These are phyloP conservation scores for Papilio protenor DNA, from an alignment of 2,888 invertebrate genomes.

Conservation along the genomic window DNA sequence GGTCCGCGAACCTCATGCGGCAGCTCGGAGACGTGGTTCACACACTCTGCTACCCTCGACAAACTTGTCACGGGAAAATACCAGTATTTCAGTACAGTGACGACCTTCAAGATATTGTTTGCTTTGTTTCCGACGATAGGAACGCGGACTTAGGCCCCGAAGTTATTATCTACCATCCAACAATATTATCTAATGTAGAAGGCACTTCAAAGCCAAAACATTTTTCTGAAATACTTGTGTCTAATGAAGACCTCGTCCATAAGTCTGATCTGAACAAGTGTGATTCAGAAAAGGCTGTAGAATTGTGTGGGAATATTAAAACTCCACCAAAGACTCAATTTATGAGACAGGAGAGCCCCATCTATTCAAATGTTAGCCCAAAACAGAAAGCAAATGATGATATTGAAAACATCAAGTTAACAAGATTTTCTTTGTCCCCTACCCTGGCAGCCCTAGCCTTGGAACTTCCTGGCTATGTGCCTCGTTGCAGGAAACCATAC, in stretches of 20 bases:
- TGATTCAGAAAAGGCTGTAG: slow-evolving; percentile 77
- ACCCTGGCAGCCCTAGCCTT: slow-evolving; percentile 77
- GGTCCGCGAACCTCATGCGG: slow-evolving; percentile 56
- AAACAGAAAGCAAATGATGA: slow-evolving; percentile 54
- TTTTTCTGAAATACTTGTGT: slow-evolving; percentile 64
- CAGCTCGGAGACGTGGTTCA: slow-evolving; percentile 69
- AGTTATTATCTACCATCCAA: slow-evolving; percentile 77
- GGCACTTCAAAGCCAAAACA: slow-evolving; percentile 55
- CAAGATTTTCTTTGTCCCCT: slow-evolving; percentile 67
- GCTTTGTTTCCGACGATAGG: slow-evolving; percentile 68
- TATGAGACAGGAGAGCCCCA: slow-evolving; percentile 64
- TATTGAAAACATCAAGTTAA: slow-evolving; percentile 53
- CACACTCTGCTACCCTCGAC: slow-evolving; percentile 58
- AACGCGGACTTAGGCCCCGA: slow-evolving; percentile 67
- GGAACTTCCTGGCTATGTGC: slow-evolving; percentile 79
- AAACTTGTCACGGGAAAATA: slow-evolving; percentile 54
- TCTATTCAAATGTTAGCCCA: slow-evolving; percentile 71
- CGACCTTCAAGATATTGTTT: slow-evolving; percentile 70
- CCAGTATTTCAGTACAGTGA: slow-evolving; percentile 69
- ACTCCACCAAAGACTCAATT: slow-evolving; percentile 66
- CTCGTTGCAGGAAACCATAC: slow-evolving; percentile 69
- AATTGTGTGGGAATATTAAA: slow-evolving; percentile 63
- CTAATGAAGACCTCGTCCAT: slow-evolving; percentile 52
- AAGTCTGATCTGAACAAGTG: slow-evolving; percentile 70
- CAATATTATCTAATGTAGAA: slow-evolving; percentile 76